Base-by-base conservation (phyloP, 2,113 vertebrate genomes). In the Hassar affinis region DNA sequence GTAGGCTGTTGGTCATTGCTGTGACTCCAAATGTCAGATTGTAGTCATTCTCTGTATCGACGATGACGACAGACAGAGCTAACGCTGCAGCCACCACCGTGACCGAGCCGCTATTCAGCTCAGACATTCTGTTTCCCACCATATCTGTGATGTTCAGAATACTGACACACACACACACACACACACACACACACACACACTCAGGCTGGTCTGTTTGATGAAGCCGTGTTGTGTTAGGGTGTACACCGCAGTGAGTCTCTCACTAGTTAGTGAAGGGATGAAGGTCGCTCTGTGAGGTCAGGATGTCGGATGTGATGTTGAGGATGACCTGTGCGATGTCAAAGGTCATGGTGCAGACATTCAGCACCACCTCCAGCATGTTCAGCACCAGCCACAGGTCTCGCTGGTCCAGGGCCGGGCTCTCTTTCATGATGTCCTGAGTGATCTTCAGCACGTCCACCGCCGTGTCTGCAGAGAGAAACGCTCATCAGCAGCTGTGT, bases 141-240 rank as follows among this genome's bases (percentile, higher is more conserved):
- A 76, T 84, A 79, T 98, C 95, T 0, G 90, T 96, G 85, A 95
- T 93, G 64, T 90, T 93, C 45, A 98, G 87, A 85, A 98, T 96
- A 1, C 97, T 98, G 84, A 72, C 68, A 78, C 45, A 82, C 76
- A n/a, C 51, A 79, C 66, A 57, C 35, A 4, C 47, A 74, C 78
- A 80, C 54, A 33, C 18, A 56, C 42, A 56, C 38, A 25, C 33
- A 78, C 56, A 83, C 77, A n/a, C 51, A 80, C 47, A 69, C 22
- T 47, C 12, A 72, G 38, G 35, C 12, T n/a, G 0, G 15, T 33
- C 27, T 2, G 72, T 22, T 33, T 20, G 72, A 12, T 76, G 5
- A 1, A 27, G 49, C 54, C 49, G 0, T 33, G 49, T 11, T 30
- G 17, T 76, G 49, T 33, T 35, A 10, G 7, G 1, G 1, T 52